Evolutionary conservation across 2,113 vertebrate genomes (phyloP).

Genomic region (Scortum barcoo): DNA sequence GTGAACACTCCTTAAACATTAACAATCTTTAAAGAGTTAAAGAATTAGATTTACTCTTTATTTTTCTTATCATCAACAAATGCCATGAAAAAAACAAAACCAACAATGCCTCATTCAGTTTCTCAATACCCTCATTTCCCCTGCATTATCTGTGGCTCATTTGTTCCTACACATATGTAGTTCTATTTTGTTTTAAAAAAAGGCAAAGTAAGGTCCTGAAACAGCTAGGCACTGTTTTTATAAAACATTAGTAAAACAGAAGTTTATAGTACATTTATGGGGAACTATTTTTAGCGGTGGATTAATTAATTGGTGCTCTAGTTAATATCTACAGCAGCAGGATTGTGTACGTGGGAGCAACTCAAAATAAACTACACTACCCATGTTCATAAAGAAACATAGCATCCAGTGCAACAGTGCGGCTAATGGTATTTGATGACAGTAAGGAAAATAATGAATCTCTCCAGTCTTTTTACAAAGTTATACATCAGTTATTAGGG

Average conservation of each 20-base stretch:
- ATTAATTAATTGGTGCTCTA: background rate
- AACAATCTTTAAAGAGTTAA: background rate
- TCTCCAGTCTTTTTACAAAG: background rate
- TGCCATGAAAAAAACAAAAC: background rate
- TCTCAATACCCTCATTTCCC: background rate
- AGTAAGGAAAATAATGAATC: background rate
- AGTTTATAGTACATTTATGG: background rate
- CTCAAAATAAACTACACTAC: background rate
- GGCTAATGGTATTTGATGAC: background rate
- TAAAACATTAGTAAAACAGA: background rate
- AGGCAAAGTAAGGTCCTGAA: background rate
- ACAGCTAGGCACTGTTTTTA: background rate
- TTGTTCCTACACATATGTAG: background rate
- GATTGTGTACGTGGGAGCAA: background rate
- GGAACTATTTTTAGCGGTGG: background rate
- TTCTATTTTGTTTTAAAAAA: background rate
- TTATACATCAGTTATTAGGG: background rate
- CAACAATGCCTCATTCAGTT: background rate
- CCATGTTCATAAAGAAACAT: background rate
- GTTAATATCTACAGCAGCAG: background rate
- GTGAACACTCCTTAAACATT: background rate
- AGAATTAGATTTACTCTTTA: background rate
- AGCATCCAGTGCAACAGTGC: background rate
- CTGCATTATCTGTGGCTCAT: background rate
- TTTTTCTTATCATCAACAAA: background rate